Percentiles rank a stretch among this genome's conserved stretches.
phyloP scores from a whole-genome alignment of 2,888 invertebrate species.

The Drosophila putrida region DNA sequence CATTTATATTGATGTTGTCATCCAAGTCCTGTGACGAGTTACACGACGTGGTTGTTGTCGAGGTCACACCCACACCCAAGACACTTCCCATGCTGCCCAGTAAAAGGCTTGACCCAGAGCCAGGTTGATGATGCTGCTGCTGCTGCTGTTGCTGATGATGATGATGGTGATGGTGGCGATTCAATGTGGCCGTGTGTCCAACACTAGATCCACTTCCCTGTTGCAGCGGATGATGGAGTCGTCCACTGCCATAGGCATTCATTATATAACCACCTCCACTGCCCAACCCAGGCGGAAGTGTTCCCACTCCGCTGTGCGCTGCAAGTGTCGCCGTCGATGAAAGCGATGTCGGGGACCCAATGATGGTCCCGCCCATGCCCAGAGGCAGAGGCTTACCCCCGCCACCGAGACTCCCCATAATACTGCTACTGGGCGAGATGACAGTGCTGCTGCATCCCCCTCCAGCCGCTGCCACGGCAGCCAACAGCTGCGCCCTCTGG shows the following conservation, averaged over 20 bases:
- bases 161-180: conserved; percentile 70
- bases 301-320: conserved; percentile 74
- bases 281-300: conserved; percentile 81
- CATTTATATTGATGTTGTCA: conserved; percentile 91
- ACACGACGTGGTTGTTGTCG: conserved; percentile 82
- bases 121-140: conserved; percentile 67
- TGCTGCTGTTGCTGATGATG: conserved; percentile 66
- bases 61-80: conserved; percentile 63
- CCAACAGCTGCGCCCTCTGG: conserved; percentile 83
- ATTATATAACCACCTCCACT: conserved; percentile 82
- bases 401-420: conserved; percentile 61
- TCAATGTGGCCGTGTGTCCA: conserved; percentile 66
- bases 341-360: conserved; percentile 83
- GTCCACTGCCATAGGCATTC: conserved; percentile 68
- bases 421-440: conserved; percentile 69
- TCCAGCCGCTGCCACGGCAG: conserved; percentile 78
- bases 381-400: conserved; percentile 49
- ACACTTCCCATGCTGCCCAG: conserved; percentile 75
- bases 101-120: conserved; percentile 77
- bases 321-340: conserved; percentile 81
- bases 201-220: conserved; percentile 43
- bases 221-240: conserved; percentile 71
- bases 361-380: conserved; percentile 68
- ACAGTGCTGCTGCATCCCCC: conserved; percentile 72
- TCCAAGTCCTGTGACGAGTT: conserved; percentile 84